Conservation (phyloP, 2,797 vertebrate species). For the Calcarius lapponicus region DNA sequence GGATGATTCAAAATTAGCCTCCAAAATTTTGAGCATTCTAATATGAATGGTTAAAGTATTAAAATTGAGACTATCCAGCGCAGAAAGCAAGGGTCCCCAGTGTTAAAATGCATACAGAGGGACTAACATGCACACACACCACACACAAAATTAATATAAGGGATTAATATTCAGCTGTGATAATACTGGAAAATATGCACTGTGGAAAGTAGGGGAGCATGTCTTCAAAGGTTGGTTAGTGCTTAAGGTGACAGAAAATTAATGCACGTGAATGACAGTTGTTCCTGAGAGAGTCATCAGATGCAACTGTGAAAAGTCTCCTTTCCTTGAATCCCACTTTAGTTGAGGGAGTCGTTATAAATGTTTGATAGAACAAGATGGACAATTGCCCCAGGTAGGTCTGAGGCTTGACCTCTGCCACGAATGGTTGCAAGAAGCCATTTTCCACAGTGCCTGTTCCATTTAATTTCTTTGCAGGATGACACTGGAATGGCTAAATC, state of each 20-base stretch:
- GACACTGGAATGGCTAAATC: neutral
- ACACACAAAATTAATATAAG: neutral
- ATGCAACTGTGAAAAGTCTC: slow-evolving; percentile 13
- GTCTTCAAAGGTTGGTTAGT: slow-evolving; percentile 28
- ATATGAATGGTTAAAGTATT: neutral
- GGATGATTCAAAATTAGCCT: neutral
- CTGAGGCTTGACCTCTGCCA: slow-evolving; percentile 49
- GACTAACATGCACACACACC: neutral
- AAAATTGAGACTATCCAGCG: neutral
- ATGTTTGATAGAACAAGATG: slow-evolving; percentile 42
- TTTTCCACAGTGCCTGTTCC: slow-evolving; percentile 7
- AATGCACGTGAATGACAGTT: slow-evolving; percentile 2
- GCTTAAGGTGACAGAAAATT: slow-evolving; percentile 52
- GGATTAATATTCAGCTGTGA: slow-evolving; percentile 32
- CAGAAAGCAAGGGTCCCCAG: neutral
- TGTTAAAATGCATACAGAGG: neutral
- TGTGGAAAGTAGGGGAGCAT: neutral
- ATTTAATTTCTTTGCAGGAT: slow-evolving; percentile 49
- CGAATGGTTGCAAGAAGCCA: neutral
- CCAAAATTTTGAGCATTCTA: slow-evolving; percentile 13
- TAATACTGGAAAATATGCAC: neutral
- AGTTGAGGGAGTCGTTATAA: slow-evolving; percentile 23
- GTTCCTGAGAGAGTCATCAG: slow-evolving; percentile 26
- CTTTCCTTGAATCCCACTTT: neutral
- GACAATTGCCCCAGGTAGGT: slow-evolving; percentile 33